Conservation (phyloP, 1,140 invertebrate species). For the Sitodiplosis mosellana region DNA sequence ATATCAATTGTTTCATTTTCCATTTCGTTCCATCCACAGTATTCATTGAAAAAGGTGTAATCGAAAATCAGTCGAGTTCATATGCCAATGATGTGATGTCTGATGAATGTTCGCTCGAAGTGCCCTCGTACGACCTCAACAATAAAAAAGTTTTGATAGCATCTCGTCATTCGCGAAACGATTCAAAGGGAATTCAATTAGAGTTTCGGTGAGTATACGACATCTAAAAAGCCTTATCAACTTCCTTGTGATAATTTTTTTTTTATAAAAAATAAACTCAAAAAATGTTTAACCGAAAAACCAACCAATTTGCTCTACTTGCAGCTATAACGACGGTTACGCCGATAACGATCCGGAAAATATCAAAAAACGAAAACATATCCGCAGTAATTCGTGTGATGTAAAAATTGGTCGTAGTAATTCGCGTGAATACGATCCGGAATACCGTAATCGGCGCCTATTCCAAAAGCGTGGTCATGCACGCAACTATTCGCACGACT, state of each 20-base stretch:
- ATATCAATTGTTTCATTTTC: conserved; percentile 2
- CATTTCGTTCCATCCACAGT: conserved; percentile 9
- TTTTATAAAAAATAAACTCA: too few relatives aligned
- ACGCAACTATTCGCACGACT: conserved; percentile 24
- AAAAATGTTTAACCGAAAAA: too few relatives aligned
- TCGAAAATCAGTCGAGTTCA: conserved; percentile 9
- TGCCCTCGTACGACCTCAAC: neutral
- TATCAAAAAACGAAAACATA: conserved; percentile 15
- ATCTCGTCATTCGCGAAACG: conserved; percentile 35
- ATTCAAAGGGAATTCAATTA: conserved; percentile 36
- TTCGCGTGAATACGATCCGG: conserved; percentile 19
- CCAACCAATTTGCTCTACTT: neutral
- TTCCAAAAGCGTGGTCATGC: conserved; percentile 16
- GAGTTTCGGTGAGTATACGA: conserved; percentile 25
- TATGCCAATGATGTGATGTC: conserved; percentile 10
- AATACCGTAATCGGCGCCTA: neutral
- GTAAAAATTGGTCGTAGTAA: conserved; percentile 24
- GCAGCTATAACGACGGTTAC: conserved; percentile 22
- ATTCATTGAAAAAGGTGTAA: conserved; percentile 19
- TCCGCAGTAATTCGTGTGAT: conserved; percentile 23
- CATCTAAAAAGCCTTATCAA: too few relatives aligned
- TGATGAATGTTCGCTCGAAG: neutral
- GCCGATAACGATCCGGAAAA: conserved; percentile 7
- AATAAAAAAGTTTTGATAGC: conserved; percentile 24
- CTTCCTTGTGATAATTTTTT: too few relatives aligned